A percentile compares a stretch with the other conserved stretches of the same genome.
These are phyloP conservation scores for Hypsopygia costalis DNA, from an alignment of 2,888 invertebrate genomes.

Conservation along the genomic window DNA sequence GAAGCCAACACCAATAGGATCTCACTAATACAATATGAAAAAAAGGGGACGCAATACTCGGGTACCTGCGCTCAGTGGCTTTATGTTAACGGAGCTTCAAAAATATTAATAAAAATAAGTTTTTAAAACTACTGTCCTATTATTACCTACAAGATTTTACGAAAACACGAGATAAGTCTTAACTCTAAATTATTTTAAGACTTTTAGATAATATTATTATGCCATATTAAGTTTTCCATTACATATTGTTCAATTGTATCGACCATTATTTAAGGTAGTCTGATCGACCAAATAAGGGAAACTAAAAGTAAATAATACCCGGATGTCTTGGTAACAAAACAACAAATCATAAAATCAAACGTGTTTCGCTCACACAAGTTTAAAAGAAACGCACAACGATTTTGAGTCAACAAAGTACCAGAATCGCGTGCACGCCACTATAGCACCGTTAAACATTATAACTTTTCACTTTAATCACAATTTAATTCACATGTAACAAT, in stretches of 20 bases:
- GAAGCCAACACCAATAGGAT: slow-evolving; percentile 28
- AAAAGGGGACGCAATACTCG: slow-evolving; percentile 60
- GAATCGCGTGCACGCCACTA: slow-evolving; percentile 42
- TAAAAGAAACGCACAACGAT: slow-evolving; percentile 42
- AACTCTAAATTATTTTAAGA: too few relatives aligned
- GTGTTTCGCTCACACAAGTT: slow-evolving; percentile 63
- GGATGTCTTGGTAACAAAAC: slow-evolving; percentile 73
- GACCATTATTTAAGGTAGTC: slow-evolving; percentile 20
- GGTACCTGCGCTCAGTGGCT: slow-evolving; percentile 50
- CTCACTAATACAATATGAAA: slow-evolving; percentile 43
- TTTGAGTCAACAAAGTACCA: slow-evolving; percentile 39
- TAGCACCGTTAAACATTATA: slow-evolving; percentile 34
- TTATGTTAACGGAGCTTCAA: slow-evolving; percentile 1
- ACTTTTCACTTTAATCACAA: slow-evolving; percentile 51
- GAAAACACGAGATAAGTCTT: too few relatives aligned
- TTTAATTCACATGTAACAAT: slow-evolving; percentile 42
- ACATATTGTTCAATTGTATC: slow-evolving; percentile 14
- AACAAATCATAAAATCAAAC: slow-evolving; percentile 68
- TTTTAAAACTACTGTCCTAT: too few relatives aligned
- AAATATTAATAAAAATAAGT: too few relatives aligned
- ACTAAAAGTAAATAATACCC: slow-evolving; percentile 49
- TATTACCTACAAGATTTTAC: too few relatives aligned
- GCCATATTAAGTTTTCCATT: slow-evolving; percentile 34
- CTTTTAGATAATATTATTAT: background rate
- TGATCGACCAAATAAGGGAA: slow-evolving; percentile 32